A percentile compares a stretch with the other conserved stretches of the same genome.
These are phyloP conservation scores for Acridotheres tristis DNA, from an alignment of 2,797 vertebrate genomes.

Conservation along the genomic window DNA sequence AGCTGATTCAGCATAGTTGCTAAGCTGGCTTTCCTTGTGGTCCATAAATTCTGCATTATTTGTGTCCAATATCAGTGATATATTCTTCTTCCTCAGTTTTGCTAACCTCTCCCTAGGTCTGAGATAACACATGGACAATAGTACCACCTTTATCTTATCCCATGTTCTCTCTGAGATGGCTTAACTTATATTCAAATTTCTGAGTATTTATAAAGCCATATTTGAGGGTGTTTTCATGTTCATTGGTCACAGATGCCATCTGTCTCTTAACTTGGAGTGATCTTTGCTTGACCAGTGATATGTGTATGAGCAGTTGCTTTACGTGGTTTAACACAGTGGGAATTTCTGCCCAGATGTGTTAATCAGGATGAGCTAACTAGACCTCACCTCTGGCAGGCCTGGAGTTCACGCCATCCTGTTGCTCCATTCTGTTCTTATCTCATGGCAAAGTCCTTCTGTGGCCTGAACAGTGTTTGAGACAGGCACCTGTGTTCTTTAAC, in stretches of 20 bases:
- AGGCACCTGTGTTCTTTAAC: background rate
- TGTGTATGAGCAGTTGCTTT: background rate
- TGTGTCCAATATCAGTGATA: background rate
- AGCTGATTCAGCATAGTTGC: background rate
- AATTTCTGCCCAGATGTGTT: background rate
- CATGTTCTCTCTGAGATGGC: too few relatives aligned
- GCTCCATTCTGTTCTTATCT: background rate
- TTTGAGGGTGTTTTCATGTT: background rate
- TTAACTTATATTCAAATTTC: background rate
- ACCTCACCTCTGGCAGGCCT: background rate
- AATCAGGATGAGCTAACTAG: background rate
- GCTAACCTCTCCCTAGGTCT: background rate
- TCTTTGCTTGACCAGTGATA: background rate
- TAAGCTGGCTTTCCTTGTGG: background rate
- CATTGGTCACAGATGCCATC: background rate
- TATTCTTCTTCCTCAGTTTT: background rate
- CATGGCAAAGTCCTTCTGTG: background rate
- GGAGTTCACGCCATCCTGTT: accelerated
- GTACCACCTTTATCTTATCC: background rate
- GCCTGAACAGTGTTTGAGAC: background rate
- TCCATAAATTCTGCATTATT: background rate
- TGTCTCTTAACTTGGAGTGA: background rate
- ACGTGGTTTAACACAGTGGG: background rate
- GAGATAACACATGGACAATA: background rate
- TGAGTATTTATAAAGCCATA: background rate